Evolutionary conservation across 2,888 invertebrate species (phyloP), one percentile per base, ranked within the genome.

Genomic region (Drymonia ruficornis): DNA sequence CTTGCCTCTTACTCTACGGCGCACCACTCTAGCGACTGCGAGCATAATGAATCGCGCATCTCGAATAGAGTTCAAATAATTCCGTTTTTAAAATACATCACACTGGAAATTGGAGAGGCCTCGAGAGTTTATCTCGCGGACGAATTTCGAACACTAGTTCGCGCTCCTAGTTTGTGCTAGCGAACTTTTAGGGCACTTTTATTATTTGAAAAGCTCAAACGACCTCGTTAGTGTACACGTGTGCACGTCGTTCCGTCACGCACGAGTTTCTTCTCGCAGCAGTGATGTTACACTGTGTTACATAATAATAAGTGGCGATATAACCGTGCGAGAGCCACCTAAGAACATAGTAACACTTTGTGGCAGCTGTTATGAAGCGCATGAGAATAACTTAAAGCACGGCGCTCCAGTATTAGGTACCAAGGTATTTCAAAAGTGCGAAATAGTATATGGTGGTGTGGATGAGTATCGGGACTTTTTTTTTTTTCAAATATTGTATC

Each of bases 1-100:
- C 87, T 90, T 89, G 87, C 87, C 86, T 89, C 86, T 89, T 84
- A 85, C 84, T 83, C 76, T 66, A 80, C 78, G 79, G 75, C 78
- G 74, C 81, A 74, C 80, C 78, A 77, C 85, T 84, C 83, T 80
- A 74, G 76, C 82, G 78, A 82, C 83, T 79, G 79, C 77, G 79
- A 75, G 78, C 84, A 84, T 87, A 88, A 87, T 86, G 84, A 88
- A 84, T 84, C 78, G 83, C 79, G 77, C 84, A 86, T 87, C 84
- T 81, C 78, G 74, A 83, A 84, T 80, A 77, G 67, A 81, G 82
- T 85, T 79, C 73, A 81, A 84, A 86, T 83, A 76, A 84, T 81
- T 83, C 77, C 70, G 67, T 73, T 77, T 70, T 65, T 69, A 67
- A 76, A 74, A 74, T 75, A 74, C n/a, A 66, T 54, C 50, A 38